These are phyloP conservation scores for Australoheros scitulus DNA, from an alignment of 2,113 vertebrate genomes.

Conservation along the genomic window DNA sequence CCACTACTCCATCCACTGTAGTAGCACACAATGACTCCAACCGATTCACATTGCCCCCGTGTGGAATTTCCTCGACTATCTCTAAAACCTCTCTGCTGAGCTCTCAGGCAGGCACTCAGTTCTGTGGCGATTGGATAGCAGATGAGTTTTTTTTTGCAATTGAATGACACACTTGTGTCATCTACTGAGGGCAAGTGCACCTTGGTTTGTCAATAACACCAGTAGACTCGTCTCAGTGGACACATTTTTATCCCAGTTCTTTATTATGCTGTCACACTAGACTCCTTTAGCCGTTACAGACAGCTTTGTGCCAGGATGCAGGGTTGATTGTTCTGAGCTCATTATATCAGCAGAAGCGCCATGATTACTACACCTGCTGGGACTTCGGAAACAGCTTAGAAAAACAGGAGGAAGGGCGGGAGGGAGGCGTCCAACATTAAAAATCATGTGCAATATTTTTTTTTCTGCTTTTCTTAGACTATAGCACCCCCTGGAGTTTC, in stretches of 20 bases:
- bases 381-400: slow-evolving; percentile 29
- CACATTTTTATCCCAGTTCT: slow-evolving; percentile 42
- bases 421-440: slow-evolving; percentile 31
- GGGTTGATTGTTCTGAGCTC: slow-evolving; percentile 42
- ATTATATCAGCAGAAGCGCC: slow-evolving; percentile 23
- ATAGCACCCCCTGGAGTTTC: slow-evolving; percentile 67
- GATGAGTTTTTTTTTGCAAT: slow-evolving; percentile 23
- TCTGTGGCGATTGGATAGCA: slow-evolving; percentile 20
- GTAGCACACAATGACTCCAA: slow-evolving; percentile 71
- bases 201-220: slow-evolving; percentile 35
- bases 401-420: slow-evolving; percentile 13
- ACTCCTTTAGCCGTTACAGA: slow-evolving; percentile 23
- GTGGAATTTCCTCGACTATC: slow-evolving; percentile 52
- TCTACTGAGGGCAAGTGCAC: not conserved
- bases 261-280: slow-evolving; percentile 35
- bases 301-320: slow-evolving; percentile 11
- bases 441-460: slow-evolving; percentile 71
- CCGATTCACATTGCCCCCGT: slow-evolving; percentile 43
- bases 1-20: slow-evolving; percentile 64
- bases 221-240: slow-evolving; percentile 59
- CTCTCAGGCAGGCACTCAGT: slow-evolving; percentile 54
- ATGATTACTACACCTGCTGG: slow-evolving; percentile 47
- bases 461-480: slow-evolving; percentile 53
- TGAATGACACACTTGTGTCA: slow-evolving; percentile 18
- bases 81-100: slow-evolving; percentile 50